phyloP scores from a whole-genome alignment of 1,140 invertebrate genomes.

The Aradophagus sp. region DNA sequence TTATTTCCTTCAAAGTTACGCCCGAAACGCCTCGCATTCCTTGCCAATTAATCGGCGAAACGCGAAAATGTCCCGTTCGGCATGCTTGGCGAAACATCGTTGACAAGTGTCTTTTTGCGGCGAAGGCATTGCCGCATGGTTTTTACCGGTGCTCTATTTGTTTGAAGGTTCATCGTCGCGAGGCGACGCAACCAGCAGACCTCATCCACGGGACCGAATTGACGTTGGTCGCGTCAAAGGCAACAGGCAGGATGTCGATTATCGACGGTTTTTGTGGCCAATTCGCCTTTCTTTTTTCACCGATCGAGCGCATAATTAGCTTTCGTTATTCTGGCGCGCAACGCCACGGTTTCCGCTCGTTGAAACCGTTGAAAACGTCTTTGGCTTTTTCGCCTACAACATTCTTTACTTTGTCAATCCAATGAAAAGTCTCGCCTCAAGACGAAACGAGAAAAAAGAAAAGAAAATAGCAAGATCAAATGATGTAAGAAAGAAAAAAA shows the following conservation, averaged over 20 bases:
- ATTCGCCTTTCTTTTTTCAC: constrained; percentile 52
- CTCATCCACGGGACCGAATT: constrained; percentile 49
- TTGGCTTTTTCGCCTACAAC: constrained; percentile 1
- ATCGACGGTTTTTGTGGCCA: constrained; percentile 57
- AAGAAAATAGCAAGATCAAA: constrained; percentile 15
- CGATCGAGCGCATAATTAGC: constrained; percentile 56
- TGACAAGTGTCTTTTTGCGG: constrained; percentile 46
- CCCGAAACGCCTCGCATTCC: constrained; percentile 32
- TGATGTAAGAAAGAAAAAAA: too few species aligned
- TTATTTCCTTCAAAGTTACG: constrained; percentile 8
- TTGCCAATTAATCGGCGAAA: constrained; percentile 41
- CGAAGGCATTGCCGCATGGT: constrained; percentile 29
- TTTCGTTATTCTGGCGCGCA: constrained; percentile 69
- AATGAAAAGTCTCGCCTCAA: not conserved
- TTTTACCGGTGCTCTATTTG: constrained; percentile 54
- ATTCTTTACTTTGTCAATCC: constrained; percentile 4
- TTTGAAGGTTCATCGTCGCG: constrained; percentile 57
- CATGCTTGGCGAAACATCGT: constrained; percentile 36
- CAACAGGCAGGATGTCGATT: constrained; percentile 61
- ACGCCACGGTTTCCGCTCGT: constrained; percentile 56
- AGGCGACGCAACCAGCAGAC: constrained; percentile 48
- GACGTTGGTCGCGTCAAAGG: constrained; percentile 51
- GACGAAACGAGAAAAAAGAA: constrained; percentile 1
- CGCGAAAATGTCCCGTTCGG: constrained; percentile 26
- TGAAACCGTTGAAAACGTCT: constrained; percentile 46